A percentile compares a stretch with the other conserved stretches of the same genome.
phyloP scores from a whole-genome alignment of 1,140 invertebrate genomes.

The Augochlora pura region DNA sequence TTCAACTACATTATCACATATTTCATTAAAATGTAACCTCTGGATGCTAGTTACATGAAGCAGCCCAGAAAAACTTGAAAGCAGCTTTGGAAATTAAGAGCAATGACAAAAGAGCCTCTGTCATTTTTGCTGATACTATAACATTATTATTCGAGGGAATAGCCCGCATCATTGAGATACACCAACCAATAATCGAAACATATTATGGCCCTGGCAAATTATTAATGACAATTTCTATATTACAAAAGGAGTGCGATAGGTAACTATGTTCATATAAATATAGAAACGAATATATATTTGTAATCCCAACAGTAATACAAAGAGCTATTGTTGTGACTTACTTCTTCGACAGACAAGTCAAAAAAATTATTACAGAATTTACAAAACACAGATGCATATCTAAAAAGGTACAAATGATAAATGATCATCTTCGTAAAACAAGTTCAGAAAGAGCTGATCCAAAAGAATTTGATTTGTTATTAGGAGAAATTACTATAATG shows the following conservation, averaged over 20 bases:
- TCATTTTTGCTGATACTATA: conserved; percentile 91
- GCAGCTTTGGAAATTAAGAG: conserved; percentile 83
- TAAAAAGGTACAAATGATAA: conserved; percentile 84
- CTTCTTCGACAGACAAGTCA: conserved; percentile 70
- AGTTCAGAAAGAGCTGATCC: conserved; percentile 86
- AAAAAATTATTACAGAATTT: conserved; percentile 88
- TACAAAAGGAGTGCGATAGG: conserved; percentile 94
- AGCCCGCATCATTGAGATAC: conserved; percentile 92
- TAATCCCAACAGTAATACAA: background rate
- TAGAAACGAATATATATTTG: background rate
- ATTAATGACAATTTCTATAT: conserved; percentile 84
- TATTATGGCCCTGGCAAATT: conserved; percentile 94
- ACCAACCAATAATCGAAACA: conserved; percentile 96
- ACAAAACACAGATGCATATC: conserved; percentile 87
- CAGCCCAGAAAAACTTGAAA: conserved; percentile 87
- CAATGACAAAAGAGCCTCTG: conserved; percentile 86
- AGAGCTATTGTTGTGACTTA: conserved; percentile 17
- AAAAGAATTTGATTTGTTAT: conserved; percentile 92
- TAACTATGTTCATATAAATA: conserved; percentile 74
- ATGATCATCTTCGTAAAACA: conserved; percentile 80
- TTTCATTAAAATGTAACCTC: conserved; percentile 5
- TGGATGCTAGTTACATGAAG: conserved; percentile 83
- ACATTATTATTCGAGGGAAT: conserved; percentile 94
- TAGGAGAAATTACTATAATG: conserved; percentile 95
- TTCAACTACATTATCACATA: background rate